Conservation (phyloP, 2,113 vertebrate genomes). For the Oenanthe oenanthe region DNA sequence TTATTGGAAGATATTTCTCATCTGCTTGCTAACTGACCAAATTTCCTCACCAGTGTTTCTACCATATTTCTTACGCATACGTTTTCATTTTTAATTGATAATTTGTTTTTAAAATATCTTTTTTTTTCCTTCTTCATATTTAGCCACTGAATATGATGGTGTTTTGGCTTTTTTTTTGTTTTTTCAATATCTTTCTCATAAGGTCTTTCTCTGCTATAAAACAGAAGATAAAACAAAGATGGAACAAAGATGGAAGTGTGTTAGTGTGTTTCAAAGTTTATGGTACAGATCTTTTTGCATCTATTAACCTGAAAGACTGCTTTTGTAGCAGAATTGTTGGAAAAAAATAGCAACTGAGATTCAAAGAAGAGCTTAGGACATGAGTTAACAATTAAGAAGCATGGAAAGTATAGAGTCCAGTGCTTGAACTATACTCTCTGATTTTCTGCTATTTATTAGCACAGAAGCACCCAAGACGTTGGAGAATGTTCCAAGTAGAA, state of each 20-base stretch:
- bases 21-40: background rate
- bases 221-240: background rate
- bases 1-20: background rate
- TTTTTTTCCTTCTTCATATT: background rate
- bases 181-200: background rate
- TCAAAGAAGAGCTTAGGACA: background rate
- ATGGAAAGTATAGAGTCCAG: background rate
- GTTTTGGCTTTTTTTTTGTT: background rate
- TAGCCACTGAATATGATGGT: background rate
- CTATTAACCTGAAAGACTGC: background rate
- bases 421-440: background rate
- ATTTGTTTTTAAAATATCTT: background rate
- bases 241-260: background rate
- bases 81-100: background rate
- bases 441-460: background rate
- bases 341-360: background rate
- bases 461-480: background rate
- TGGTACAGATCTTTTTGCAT: background rate
- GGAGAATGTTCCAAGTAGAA: background rate
- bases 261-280: background rate
- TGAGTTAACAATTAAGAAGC: background rate
- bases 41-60: background rate
- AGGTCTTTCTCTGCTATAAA: background rate
- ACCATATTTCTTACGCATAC: background rate
- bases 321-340: background rate